phyloP scores from a whole-genome alignment of 2,797 vertebrate species.

The Oryzias dopingdopingensis region DNA sequence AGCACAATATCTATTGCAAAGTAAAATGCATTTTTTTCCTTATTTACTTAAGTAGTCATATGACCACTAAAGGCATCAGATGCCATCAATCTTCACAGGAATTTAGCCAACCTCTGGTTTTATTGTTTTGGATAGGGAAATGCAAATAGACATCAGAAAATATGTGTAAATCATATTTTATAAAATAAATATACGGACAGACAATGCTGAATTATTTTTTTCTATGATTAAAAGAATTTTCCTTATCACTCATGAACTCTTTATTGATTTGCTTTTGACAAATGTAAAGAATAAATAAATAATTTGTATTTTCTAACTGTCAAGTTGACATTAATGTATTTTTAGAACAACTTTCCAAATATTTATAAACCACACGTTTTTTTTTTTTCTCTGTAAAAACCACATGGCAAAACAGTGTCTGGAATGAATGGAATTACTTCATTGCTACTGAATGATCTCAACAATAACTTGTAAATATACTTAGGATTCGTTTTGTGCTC shows the following conservation, averaged over 20 bases:
- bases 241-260: accelerated
- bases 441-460: not conserved
- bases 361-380: no score
- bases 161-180: not conserved
- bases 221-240: not conserved
- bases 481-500: not conserved
- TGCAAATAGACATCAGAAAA: not conserved
- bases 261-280: not conserved
- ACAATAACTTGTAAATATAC: not conserved
- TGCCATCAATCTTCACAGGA: not conserved
- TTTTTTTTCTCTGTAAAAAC: no score
- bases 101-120: conserved; percentile 1
- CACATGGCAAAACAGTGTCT: no score
- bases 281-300: not conserved
- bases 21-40: not conserved
- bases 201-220: not conserved
- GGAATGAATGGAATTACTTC: no score
- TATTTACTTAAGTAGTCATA: not conserved
- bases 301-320: no score
- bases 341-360: no score
- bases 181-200: not conserved
- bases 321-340: no score
- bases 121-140: not conserved
- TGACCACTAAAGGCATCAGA: not conserved
- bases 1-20: conserved; percentile 1